Percentiles rank a stretch among this genome's conserved stretches.
Evolutionary conservation across 1,140 invertebrate genomes (phyloP).

Genomic region (Hesperophylax magnus): DNA sequence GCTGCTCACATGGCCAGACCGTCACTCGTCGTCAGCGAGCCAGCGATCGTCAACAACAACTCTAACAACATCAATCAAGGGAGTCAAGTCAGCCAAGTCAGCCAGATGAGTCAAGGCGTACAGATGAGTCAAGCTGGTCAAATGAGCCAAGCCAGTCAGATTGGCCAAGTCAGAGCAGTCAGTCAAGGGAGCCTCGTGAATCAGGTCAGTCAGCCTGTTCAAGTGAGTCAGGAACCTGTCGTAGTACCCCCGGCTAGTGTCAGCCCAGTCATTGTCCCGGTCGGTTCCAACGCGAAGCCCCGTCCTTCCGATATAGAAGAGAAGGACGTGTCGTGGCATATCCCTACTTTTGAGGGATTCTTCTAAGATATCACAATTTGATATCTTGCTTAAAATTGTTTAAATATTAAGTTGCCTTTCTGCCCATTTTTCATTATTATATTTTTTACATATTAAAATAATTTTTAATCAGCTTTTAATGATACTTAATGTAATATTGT

Average conservation of each 20-base stretch:
- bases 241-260: no score
- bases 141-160: neutral
- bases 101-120: no score
- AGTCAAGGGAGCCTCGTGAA: neutral
- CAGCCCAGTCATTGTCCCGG: neutral
- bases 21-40: neutral
- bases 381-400: neutral
- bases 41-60: slow-evolving; percentile 6
- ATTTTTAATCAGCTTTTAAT: slow-evolving; percentile 2
- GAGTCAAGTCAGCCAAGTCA: no score
- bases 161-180: neutral
- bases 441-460: neutral
- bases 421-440: slow-evolving; percentile 6
- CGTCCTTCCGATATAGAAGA: slow-evolving; percentile 3
- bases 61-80: slow-evolving; percentile 12
- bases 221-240: no score
- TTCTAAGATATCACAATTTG: slow-evolving; percentile 30
- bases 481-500: slow-evolving; percentile 1
- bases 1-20: neutral
- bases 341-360: slow-evolving; percentile 49
- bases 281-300: neutral
- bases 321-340: slow-evolving; percentile 44
- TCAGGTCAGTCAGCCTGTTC: no score
- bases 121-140: no score
- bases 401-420: slow-evolving; percentile 4